Percentiles rank a stretch among this genome's conserved stretches.
These are phyloP conservation scores for Xerus rutilus DNA, from an alignment of 2,797 vertebrate species.

Conservation along the genomic window DNA sequence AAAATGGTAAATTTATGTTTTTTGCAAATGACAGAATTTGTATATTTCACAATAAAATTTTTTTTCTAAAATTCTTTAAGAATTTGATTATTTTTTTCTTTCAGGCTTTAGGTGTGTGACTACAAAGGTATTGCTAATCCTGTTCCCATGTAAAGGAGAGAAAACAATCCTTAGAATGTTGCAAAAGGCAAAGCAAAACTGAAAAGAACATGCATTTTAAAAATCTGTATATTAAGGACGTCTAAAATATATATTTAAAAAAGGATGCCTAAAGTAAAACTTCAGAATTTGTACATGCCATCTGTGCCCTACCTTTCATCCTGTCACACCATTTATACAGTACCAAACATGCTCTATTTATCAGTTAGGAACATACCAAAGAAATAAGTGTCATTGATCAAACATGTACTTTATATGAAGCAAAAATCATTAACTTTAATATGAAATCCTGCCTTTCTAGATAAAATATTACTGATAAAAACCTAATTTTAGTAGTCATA, in stretches of 20 bases:
- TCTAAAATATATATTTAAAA: background rate
- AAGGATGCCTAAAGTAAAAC: background rate
- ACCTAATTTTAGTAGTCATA: conserved; percentile 7
- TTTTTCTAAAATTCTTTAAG: background rate
- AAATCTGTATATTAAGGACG: background rate
- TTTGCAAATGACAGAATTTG: background rate
- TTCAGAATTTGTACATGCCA: background rate
- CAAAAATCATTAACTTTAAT: conserved; percentile 1
- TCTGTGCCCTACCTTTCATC: background rate
- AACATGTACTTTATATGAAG: background rate
- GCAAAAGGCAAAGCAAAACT: background rate
- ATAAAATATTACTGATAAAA: conserved; percentile 37
- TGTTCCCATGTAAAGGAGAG: conserved; percentile 20
- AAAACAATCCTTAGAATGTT: conserved; percentile 22
- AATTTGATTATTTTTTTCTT: background rate
- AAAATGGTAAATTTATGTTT: conserved; percentile 10
- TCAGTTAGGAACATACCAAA: background rate
- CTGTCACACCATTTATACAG: background rate
- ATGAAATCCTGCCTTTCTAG: conserved; percentile 32
- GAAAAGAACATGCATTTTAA: background rate
- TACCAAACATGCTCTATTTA: background rate
- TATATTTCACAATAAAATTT: conserved; percentile 13
- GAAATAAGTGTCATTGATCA: background rate
- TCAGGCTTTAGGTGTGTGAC: background rate
- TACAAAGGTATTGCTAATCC: background rate